Percentiles rank a stretch among this genome's conserved stretches.
phyloP scores from a whole-genome alignment of 2,113 vertebrate genomes.

The Megaceryle maxima region DNA sequence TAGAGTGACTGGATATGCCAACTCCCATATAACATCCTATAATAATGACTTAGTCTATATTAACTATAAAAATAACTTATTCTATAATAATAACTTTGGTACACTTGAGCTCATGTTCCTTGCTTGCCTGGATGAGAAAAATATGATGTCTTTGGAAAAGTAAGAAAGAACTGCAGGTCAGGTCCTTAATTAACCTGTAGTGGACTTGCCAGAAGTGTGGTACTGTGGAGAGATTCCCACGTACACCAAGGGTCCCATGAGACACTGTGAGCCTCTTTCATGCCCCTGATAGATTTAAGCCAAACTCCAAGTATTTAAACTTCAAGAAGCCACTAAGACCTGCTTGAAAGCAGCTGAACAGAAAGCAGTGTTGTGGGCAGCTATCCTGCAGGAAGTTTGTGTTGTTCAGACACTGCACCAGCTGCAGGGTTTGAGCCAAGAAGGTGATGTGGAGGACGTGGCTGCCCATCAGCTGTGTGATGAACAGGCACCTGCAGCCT shows the following conservation, averaged over 20 bases:
- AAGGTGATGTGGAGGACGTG: background rate
- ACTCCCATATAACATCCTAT: background rate
- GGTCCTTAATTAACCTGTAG: background rate
- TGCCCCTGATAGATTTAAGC: background rate
- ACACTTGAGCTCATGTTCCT: background rate
- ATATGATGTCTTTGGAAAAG: background rate
- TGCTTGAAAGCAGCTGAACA: background rate
- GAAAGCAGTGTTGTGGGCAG: background rate
- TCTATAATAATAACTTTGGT: background rate
- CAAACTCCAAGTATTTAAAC: background rate
- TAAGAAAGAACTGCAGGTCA: background rate
- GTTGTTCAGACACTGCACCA: background rate
- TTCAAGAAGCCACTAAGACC: background rate
- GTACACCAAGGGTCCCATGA: background rate
- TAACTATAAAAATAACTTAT: too few relatives aligned
- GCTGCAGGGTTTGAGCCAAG: background rate
- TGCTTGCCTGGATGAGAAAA: background rate
- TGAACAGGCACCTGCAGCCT: background rate
- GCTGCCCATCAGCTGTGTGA: background rate
- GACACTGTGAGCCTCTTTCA: background rate
- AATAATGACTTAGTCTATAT: too few relatives aligned
- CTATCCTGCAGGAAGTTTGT: background rate
- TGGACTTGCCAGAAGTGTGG: background rate
- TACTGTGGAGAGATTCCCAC: background rate
- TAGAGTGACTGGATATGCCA: background rate